Base-by-base conservation (phyloP, 2,888 invertebrate genomes). In the Yponomeuta plumbellus region DNA sequence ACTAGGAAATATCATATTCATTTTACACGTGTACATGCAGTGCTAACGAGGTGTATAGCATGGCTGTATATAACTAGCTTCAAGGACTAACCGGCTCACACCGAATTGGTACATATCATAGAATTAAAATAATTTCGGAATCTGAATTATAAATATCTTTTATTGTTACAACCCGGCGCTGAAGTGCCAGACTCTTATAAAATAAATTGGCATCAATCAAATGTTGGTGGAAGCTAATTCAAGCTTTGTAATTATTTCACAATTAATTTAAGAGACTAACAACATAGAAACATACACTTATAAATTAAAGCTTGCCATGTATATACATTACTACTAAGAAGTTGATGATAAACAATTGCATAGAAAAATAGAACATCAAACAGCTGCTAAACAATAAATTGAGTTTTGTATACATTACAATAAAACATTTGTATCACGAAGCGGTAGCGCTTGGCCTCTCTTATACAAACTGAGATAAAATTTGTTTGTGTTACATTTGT, bases 211-310 rank as follows among this genome's bases (percentile, higher is more conserved):
- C 79, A 79, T 80, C 79, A 72, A 76, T 76, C 5, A 73, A 71
- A 76, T 75, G 72, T 64, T 67, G 40, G 44, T 26, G 83, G 80
- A 84, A 84, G 83, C 82, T 74, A 75, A 80, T 81, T 84, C 77
- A 81, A 77, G 77, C 72, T 69, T 72, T 72, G 71, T 72, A 68
- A 80, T 81, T 83, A 83, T 70, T 72, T 81, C 83, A 86, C 77
- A 87, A 88, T 86, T 85, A 88, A 84, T 83, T 81, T 85, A 86
- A 72, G 80, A 75, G 70, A 78, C 83, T 66, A 89, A 89, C 88
- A 88, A 84, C 73, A 76, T 80, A 78, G 80, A 23, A 20, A 34
- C 5, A 63, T 63, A 77, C 80, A 84, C 83, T 87, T 86, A 52
- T 17, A 86, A 72, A 74, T 88, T 88, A 88, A 89, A 88, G 87